These are phyloP conservation scores for Atopsyche davidsoni DNA, from an alignment of 1,140 invertebrate genomes.

Conservation along the genomic window DNA sequence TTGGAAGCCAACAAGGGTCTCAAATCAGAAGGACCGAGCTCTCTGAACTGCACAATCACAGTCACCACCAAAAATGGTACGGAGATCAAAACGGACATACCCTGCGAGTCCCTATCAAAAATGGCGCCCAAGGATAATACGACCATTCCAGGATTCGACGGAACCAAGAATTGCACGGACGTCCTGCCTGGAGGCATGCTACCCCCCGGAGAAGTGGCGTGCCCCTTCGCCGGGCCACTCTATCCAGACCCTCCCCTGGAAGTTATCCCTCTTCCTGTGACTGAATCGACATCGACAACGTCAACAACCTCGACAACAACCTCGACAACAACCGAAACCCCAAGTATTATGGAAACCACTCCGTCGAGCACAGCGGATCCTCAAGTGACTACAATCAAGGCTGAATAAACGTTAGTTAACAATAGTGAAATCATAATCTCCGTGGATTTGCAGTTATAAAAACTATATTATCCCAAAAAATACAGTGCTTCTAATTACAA, in stretches of 20 bases:
- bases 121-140: constrained; percentile 20
- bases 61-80: constrained; percentile 40
- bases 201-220: background rate
- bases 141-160: background rate
- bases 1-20: constrained; percentile 34
- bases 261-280: constrained; percentile 10
- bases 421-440: no score
- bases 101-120: constrained; percentile 38
- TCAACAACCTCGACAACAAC: background rate
- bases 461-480: no score
- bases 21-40: constrained; percentile 26
- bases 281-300: background rate
- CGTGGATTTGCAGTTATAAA: no score
- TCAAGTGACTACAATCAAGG: background rate
- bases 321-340: constrained; percentile 2
- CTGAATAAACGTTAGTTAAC: background rate
- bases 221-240: background rate
- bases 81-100: constrained; percentile 45
- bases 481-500: no score
- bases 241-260: constrained; percentile 9
- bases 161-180: constrained; percentile 3
- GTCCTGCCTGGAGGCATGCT: background rate
- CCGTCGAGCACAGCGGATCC: background rate
- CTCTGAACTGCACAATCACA: constrained; percentile 41
- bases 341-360: background rate